Conservation (phyloP, 1,140 invertebrate genomes). For the Nomia melanderi region DNA sequence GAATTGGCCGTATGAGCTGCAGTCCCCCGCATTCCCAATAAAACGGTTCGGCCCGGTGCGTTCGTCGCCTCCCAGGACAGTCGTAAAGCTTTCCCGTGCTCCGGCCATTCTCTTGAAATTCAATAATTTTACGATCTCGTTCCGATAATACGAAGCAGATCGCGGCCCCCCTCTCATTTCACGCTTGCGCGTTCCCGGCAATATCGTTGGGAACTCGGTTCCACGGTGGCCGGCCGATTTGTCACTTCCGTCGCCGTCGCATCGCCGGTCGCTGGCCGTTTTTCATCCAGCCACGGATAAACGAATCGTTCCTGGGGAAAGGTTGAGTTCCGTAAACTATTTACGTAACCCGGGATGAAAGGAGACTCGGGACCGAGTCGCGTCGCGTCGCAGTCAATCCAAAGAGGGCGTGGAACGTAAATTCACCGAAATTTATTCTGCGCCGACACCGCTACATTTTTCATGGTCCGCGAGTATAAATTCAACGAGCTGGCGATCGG, state of each 20-base stretch:
- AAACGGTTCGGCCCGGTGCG: background rate
- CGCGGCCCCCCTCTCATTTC: too few relatives aligned
- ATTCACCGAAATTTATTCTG: slow-evolving; percentile 61
- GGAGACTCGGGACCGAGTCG: slow-evolving; percentile 9
- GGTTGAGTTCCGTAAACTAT: slow-evolving; percentile 50
- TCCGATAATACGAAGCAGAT: background rate
- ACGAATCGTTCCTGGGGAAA: background rate
- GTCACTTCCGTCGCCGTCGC: too few relatives aligned
- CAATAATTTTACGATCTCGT: background rate
- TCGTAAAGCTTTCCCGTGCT: background rate
- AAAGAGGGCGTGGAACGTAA: slow-evolving; percentile 35
- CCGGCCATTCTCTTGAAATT: background rate
- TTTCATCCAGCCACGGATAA: slow-evolving; percentile 4
- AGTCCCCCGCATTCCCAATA: background rate
- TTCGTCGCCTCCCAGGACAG: background rate
- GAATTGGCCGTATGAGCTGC: background rate
- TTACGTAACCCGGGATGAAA: slow-evolving; percentile 34
- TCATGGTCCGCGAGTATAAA: slow-evolving; percentile 57
- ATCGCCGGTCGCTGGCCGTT: too few relatives aligned
- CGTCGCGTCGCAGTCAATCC: slow-evolving; percentile 42
- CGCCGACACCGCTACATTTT: slow-evolving; percentile 61
- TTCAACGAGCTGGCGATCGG: slow-evolving; percentile 52
- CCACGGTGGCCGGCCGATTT: slow-evolving; percentile 21
- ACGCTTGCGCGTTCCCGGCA: too few relatives aligned
- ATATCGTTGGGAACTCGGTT: too few relatives aligned